A percentile compares a stretch with the other conserved stretches of the same genome.
These are phyloP conservation scores for Takifugu ocellatus DNA, from an alignment of 2,797 vertebrate species.

Conservation along the genomic window DNA sequence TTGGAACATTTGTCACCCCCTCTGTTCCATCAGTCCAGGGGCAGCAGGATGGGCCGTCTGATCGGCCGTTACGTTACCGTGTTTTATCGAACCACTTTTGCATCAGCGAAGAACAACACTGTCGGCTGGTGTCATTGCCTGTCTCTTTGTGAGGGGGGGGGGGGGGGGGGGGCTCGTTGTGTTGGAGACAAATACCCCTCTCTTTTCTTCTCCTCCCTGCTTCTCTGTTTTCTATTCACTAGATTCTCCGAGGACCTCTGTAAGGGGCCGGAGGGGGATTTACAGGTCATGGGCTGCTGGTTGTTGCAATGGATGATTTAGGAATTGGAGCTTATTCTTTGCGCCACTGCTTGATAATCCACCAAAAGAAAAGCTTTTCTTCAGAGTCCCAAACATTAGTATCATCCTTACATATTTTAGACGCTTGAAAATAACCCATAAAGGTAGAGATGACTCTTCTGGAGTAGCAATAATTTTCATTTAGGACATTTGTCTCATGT, in stretches of 20 bases:
- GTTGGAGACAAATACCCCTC: conserved; percentile 45
- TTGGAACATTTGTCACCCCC: conserved; percentile 45
- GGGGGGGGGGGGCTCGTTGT: conserved; percentile 33
- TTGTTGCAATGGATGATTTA: conserved; percentile 42
- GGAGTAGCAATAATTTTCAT: too few relatives aligned
- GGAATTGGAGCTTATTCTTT: conserved; percentile 30
- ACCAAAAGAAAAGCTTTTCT: too few relatives aligned
- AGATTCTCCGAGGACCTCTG: conserved; percentile 26
- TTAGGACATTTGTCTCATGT: too few relatives aligned
- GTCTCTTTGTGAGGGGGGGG: conserved; percentile 25
- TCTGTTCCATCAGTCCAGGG: conserved; percentile 14
- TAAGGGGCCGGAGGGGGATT: conserved; percentile 44
- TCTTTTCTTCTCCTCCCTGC: conserved; percentile 32
- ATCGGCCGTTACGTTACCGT: conserved; percentile 35
- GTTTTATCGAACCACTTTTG: conserved; percentile 57
- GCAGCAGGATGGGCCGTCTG: conserved; percentile 9
- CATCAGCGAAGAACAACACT: conserved; percentile 44
- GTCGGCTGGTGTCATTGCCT: conserved; percentile 35
- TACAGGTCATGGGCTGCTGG: conserved; percentile 26
- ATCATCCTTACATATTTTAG: too few relatives aligned
- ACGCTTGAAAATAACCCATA: too few relatives aligned
- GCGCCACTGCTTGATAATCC: background rate
- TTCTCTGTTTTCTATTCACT: conserved; percentile 17
- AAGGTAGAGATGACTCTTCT: too few relatives aligned
- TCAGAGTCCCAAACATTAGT: too few relatives aligned